Evolutionary conservation across 1,140 invertebrate genomes (phyloP), one percentile per base, ranked within the genome.

Genomic region (Drosophila virilis): DNA sequence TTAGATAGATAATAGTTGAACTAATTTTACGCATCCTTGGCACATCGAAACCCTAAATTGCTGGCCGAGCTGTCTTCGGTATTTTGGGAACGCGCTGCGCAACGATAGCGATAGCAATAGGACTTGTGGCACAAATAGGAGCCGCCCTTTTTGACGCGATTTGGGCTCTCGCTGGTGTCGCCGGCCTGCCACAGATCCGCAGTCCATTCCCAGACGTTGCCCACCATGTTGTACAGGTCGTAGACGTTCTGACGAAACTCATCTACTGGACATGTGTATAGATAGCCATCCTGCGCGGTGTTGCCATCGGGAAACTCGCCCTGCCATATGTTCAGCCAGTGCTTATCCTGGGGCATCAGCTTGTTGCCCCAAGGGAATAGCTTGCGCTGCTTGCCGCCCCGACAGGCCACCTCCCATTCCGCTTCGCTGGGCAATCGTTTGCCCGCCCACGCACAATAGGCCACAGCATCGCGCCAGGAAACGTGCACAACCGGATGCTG

Each of bases 161-260:
- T 96, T 54, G 94, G 80, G 32, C 74, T 78, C 1, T 69, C 42
- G 13, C 69, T 78, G 0, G 70, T 77, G 8, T 91, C 90, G 28
- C 62, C 73, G 5, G 45, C 32, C 94, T 59, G 95, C 98, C 98
- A 99, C 93, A 95, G 95, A 93, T 98, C 97, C 52, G 94, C 92
- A 1, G 97, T 98, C 98, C 98, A 99, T 93, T 99, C 98, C 98
- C 98, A 99, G 38, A 98, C 98, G 94, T 99, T 99, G 37, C 98
- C 98, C 46, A 97, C 96, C 92, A 99, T 98, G 88, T 99, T 98
- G 80, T 97, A 94, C 8, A 99, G 91, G 2, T 96, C 97, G 93
- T 95, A 98, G 72, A 94, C 95, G 92, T 98, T 98, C 72, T 95
- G 93, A 40, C 95, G 94, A 93, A 96, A 99, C 67, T 94, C 83